Percentiles rank a stretch among this genome's conserved stretches.
Evolutionary conservation across 2,797 vertebrate genomes (phyloP).

Genomic region (Eutrigla gurnardus): DNA sequence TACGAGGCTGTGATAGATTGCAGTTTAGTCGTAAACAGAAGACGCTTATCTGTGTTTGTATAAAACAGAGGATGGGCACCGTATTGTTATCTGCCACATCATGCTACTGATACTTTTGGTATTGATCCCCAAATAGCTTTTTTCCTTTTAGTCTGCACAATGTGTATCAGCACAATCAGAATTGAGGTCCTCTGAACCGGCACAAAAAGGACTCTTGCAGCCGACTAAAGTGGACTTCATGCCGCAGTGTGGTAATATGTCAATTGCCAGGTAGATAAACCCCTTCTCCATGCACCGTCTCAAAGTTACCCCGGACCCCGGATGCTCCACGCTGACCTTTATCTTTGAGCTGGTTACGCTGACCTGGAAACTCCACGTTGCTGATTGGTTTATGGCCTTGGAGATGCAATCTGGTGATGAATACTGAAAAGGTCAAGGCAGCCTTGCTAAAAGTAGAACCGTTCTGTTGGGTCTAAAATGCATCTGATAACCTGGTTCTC

Average conservation of each 20-base stretch:
- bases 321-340: constrained; percentile 77
- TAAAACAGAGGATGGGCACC: too few species aligned
- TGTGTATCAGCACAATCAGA: constrained; percentile 36
- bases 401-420: constrained; percentile 86
- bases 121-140: constrained; percentile 16
- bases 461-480: constrained; percentile 67
- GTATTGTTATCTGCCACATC: too few species aligned
- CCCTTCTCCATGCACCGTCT: constrained; percentile 57
- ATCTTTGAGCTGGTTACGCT: constrained; percentile 82
- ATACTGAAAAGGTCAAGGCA: constrained; percentile 88
- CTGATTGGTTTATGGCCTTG: constrained; percentile 82
- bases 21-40: too few species aligned
- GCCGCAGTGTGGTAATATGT: constrained; percentile 63
- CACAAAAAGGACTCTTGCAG: constrained; percentile 41
- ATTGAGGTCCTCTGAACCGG: constrained; percentile 49
- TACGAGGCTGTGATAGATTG: too few species aligned
- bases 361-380: constrained; percentile 83
- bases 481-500: constrained; percentile 65
- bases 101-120: background rate
- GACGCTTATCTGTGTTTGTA: too few species aligned
- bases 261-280: constrained; percentile 77
- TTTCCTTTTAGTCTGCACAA: background rate
- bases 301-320: constrained; percentile 57
- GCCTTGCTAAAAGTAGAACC: constrained; percentile 71
- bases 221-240: constrained; percentile 54